Evolutionary conservation across 53 echinoderm and acorn worm genomes (phyloP).

Genomic region (Astropecten irregularis): DNA sequence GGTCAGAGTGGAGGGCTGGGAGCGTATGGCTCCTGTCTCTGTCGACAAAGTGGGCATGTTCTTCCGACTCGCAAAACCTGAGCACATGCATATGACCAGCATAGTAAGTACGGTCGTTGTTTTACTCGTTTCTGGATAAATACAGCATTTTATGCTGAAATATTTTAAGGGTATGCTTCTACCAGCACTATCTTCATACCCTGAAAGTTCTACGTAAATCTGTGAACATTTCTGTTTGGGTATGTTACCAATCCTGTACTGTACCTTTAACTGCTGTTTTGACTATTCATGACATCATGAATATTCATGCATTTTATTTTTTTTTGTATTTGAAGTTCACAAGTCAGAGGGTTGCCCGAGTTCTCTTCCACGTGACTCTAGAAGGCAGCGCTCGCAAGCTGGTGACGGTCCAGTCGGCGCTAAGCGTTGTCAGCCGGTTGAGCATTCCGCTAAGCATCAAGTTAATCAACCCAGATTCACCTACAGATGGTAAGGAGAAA

Average conservation of each 20-base stretch:
- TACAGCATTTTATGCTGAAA: too few relatives aligned
- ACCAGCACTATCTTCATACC: too few relatives aligned
- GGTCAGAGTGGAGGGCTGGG: conserved; percentile 94
- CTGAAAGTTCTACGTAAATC: too few relatives aligned
- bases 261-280: too few relatives aligned
- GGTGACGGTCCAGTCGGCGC: conserved; percentile 86
- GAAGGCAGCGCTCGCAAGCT: conserved; percentile 96
- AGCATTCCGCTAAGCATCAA: conserved; percentile 84
- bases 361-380: conserved; percentile 89
- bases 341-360: conserved; percentile 78
- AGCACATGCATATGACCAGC: conserved; percentile 74
- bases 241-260: too few relatives aligned
- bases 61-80: conserved; percentile 87
- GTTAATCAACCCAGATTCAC: conserved; percentile 71
- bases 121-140: too few relatives aligned
- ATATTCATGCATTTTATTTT: too few relatives aligned
- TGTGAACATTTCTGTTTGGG: too few relatives aligned
- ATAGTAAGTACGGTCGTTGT: conserved; percentile 90
- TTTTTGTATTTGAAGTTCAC: conserved; percentile 71
- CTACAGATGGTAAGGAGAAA: conserved; percentile 59
- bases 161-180: too few relatives aligned
- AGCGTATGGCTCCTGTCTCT: conserved; percentile 86
- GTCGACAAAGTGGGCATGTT: conserved; percentile 96
- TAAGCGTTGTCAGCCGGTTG: conserved; percentile 85
- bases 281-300: too few relatives aligned